phyloP scores from a whole-genome alignment of 2,888 invertebrate species.

The Temnothorax rugatulus region DNA sequence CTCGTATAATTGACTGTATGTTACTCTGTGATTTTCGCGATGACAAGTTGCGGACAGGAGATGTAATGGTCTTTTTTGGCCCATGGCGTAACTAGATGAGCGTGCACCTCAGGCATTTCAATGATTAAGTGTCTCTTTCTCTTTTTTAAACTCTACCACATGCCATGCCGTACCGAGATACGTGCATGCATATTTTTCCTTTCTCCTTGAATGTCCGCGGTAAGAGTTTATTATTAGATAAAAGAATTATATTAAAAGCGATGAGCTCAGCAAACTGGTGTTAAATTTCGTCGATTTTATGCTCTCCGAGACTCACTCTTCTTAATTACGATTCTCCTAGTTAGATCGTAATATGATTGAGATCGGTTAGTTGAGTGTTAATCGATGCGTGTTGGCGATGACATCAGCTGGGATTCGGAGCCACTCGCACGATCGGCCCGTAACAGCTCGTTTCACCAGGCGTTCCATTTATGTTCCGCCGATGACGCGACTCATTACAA shows the following conservation, averaged over 20 bases:
- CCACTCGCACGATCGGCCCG: slow-evolving; percentile 55
- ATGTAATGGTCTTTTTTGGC: slow-evolving; percentile 28
- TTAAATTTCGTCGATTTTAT: not conserved
- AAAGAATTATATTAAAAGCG: not conserved
- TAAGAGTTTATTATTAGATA: not conserved
- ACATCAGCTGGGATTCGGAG: slow-evolving; percentile 60
- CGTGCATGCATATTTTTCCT: not conserved
- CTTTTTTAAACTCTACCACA: not conserved
- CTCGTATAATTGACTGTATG: slow-evolving; percentile 23
- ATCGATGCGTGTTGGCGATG: slow-evolving; percentile 36
- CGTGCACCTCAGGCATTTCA: slow-evolving; percentile 2
- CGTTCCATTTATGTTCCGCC: slow-evolving; percentile 72
- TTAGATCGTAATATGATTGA: not conserved
- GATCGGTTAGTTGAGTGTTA: slow-evolving; percentile 12
- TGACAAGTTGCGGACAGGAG: slow-evolving; percentile 28
- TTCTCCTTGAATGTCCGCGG: not conserved
- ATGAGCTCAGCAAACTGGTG: not conserved
- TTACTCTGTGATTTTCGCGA: slow-evolving; percentile 35
- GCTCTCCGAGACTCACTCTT: not conserved
- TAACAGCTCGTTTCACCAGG: slow-evolving; percentile 63
- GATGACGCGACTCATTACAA: slow-evolving; percentile 75
- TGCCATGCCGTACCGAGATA: not conserved
- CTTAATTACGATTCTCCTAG: not conserved
- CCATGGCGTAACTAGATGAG: slow-evolving; percentile 20
- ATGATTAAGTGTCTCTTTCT: slow-evolving; percentile 4